Conservation (phyloP, 2,888 invertebrate species). For the Dasypogon diadema region DNA sequence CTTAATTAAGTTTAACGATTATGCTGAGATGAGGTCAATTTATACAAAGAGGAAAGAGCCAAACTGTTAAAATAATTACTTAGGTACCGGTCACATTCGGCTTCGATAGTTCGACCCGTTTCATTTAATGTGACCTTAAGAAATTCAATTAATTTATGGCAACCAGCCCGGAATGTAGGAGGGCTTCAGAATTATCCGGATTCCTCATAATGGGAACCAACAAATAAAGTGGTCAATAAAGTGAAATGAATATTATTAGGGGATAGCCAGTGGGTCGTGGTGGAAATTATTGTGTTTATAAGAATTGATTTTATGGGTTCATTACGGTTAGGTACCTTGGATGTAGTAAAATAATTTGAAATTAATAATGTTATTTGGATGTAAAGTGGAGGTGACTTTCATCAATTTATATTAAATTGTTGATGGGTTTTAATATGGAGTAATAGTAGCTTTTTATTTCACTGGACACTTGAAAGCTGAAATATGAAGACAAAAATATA, state of each 20-base stretch:
- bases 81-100: slow-evolving; percentile 20
- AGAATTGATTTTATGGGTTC: neutral
- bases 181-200: slow-evolving; percentile 29
- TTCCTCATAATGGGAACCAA: slow-evolving; percentile 40
- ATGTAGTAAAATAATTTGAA: too few species aligned
- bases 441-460: too few species aligned
- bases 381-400: too few species aligned
- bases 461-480: too few species aligned
- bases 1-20: slow-evolving; percentile 52
- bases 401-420: too few species aligned
- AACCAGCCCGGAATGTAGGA: slow-evolving; percentile 21
- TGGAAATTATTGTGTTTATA: neutral
- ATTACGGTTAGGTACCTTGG: too few species aligned
- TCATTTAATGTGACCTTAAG: slow-evolving; percentile 48
- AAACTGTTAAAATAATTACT: slow-evolving; percentile 26
- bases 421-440: too few species aligned
- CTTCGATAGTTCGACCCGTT: slow-evolving; percentile 46
- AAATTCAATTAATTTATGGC: slow-evolving; percentile 49
- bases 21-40: slow-evolving; percentile 41
- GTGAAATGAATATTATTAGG: slow-evolving; percentile 43
- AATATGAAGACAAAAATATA: too few species aligned
- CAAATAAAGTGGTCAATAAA: slow-evolving; percentile 48
- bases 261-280: neutral
- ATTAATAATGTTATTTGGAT: too few species aligned
- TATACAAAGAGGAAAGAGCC: slow-evolving; percentile 8